A percentile compares a stretch with the other conserved stretches of the same genome.
Evolutionary conservation across 2,113 vertebrate genomes (phyloP).

Genomic region (Aspidoscelis tigris): DNA sequence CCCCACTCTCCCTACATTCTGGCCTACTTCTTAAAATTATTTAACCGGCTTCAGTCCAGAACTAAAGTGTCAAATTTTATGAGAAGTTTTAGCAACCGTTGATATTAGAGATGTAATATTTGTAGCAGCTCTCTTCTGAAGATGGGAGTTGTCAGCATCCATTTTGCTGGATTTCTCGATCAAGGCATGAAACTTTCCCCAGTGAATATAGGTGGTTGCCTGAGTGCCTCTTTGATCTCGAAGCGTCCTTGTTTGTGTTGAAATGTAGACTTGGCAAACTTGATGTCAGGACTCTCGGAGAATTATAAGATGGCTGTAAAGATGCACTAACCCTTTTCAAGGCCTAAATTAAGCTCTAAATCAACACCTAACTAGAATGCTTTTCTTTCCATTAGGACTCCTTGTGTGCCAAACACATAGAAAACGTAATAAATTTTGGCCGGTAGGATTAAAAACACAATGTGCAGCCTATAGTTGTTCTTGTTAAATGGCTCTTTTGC

Average conservation of each 20-base stretch:
- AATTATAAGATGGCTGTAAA: conserved; percentile 75
- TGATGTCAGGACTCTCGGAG: conserved; percentile 68
- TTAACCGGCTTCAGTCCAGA: conserved; percentile 59
- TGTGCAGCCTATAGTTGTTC: conserved; percentile 61
- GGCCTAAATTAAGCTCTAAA: conserved; percentile 75
- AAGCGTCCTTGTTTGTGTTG: conserved; percentile 69
- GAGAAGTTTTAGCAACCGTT: conserved; percentile 30
- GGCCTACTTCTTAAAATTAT: conserved; percentile 55
- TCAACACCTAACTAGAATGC: conserved; percentile 73
- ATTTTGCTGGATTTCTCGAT: conserved; percentile 50
- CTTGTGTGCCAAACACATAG: conserved; percentile 66
- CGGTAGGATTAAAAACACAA: conserved; percentile 51
- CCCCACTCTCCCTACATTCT: conserved; percentile 51
- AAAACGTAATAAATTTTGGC: conserved; percentile 68
- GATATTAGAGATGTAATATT: background rate
- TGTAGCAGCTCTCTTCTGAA: conserved; percentile 44
- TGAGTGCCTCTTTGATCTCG: conserved; percentile 65
- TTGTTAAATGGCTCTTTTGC: conserved; percentile 54
- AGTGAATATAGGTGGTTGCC: conserved; percentile 52
- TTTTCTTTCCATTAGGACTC: conserved; percentile 71
- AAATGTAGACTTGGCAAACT: conserved; percentile 73
- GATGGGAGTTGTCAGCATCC: background rate
- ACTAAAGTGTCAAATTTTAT: conserved; percentile 49
- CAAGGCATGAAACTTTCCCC: conserved; percentile 34
- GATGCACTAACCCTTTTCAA: conserved; percentile 72